Evolutionary conservation across 2,797 vertebrate species (phyloP).

Genomic region (Malurus splendens): DNA sequence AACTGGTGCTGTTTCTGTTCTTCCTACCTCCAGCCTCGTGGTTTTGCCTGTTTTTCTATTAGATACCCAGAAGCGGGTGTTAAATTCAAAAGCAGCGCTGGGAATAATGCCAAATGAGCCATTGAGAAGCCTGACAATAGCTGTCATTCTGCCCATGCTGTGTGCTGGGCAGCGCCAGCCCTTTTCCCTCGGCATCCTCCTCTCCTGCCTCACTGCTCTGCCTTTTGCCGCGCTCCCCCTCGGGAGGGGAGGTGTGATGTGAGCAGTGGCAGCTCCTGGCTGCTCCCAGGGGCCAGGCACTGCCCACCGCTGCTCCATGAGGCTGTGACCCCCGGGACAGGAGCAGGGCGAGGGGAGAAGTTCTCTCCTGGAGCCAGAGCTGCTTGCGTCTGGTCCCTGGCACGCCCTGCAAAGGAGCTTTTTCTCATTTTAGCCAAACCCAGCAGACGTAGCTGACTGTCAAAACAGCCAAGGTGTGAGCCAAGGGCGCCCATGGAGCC

Average conservation of each 20-base stretch:
- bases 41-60: neutral
- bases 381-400: neutral
- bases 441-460: neutral
- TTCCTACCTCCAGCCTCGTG: neutral
- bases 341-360: neutral
- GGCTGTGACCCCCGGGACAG: neutral
- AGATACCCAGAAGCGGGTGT: neutral
- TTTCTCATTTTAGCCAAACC: neutral
- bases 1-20: neutral
- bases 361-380: neutral
- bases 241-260: neutral
- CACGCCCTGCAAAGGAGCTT: neutral
- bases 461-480: neutral
- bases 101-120: neutral
- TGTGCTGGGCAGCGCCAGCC: neutral
- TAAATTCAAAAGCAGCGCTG: neutral
- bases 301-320: neutral
- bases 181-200: neutral
- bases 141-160: neutral
- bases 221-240: neutral
- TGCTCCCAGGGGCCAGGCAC: neutral
- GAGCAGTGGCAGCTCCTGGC: neutral
- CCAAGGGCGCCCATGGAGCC: neutral
- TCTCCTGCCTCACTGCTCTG: neutral
- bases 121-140: neutral